Conservation (phyloP, 23 tunicate species). For the Styela clava region DNA sequence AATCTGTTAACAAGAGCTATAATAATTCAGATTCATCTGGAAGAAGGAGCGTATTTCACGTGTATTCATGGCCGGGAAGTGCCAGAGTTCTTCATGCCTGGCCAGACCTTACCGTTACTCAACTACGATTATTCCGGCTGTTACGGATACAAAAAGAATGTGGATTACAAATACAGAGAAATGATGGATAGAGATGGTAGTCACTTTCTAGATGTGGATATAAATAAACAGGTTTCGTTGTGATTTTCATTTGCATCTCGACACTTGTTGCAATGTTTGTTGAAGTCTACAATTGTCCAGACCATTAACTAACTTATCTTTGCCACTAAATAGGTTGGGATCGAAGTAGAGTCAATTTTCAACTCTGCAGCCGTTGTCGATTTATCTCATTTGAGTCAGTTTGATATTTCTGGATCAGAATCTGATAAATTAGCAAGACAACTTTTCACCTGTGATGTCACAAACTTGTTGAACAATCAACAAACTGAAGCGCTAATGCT, state of each 20-base stretch:
- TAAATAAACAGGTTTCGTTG: not conserved
- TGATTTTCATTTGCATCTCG: too few species aligned
- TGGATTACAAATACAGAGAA: not conserved
- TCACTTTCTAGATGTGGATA: not conserved
- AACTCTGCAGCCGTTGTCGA: constrained; percentile 42
- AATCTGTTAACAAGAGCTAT: too few species aligned
- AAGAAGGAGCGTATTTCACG: not conserved
- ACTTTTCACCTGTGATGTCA: constrained; percentile 61
- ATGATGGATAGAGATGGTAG: not conserved
- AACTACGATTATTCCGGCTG: not conserved
- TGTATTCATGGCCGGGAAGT: not conserved
- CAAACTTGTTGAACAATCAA: constrained; percentile 1
- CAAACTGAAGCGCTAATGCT: constrained; percentile 59
- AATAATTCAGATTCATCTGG: not conserved
- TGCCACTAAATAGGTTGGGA: too few species aligned
- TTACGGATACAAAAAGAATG: not conserved
- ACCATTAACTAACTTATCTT: too few species aligned
- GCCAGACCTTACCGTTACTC: not conserved
- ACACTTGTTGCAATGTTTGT: too few species aligned
- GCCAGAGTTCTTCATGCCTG: not conserved
- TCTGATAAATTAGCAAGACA: constrained; percentile 33
- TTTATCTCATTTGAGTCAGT: constrained; percentile 47
- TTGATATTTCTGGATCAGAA: constrained; percentile 45
- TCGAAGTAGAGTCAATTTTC: constrained; percentile 39
- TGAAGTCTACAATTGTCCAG: too few species aligned